These are phyloP conservation scores for Leptinotarsa peninsularis DNA, from an alignment of 2,888 invertebrate species.

Conservation along the genomic window DNA sequence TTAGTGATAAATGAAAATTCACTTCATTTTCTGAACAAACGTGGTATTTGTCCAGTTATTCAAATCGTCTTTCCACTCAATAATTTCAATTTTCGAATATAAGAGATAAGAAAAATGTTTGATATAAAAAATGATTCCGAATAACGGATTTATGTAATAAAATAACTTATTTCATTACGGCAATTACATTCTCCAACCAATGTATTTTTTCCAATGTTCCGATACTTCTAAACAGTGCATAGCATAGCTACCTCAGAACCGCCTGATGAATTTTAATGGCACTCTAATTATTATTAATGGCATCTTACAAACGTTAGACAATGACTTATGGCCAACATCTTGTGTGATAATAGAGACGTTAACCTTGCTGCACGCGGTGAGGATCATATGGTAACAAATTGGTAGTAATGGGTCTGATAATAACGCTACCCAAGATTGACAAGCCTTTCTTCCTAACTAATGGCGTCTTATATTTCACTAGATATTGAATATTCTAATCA, in stretches of 20 bases:
- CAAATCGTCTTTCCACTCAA: no score
- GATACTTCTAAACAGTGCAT: background rate
- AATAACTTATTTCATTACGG: no score
- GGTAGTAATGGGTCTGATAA: slow-evolving; percentile 40
- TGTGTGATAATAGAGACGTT: slow-evolving; percentile 43
- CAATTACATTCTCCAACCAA: background rate
- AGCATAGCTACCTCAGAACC: slow-evolving; percentile 9
- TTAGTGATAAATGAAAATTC: no score
- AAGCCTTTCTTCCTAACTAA: slow-evolving; percentile 47
- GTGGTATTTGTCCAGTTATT: no score
- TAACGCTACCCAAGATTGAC: slow-evolving; percentile 48
- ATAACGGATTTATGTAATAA: no score
- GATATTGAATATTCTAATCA: slow-evolving; percentile 21
- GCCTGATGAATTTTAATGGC: slow-evolving; percentile 12
- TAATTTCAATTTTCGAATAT: no score
- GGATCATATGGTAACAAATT: slow-evolving; percentile 39
- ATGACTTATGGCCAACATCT: slow-evolving; percentile 40
- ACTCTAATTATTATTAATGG: slow-evolving; percentile 31
- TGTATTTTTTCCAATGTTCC: background rate
- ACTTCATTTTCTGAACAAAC: no score
- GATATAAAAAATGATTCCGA: no score
- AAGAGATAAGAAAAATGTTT: no score
- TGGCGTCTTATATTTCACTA: slow-evolving; percentile 46
- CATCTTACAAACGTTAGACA: slow-evolving; percentile 25
- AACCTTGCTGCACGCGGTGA: slow-evolving; percentile 38